Evolutionary conservation across 2,113 vertebrate genomes (phyloP).

Genomic region (Tor tambroides): DNA sequence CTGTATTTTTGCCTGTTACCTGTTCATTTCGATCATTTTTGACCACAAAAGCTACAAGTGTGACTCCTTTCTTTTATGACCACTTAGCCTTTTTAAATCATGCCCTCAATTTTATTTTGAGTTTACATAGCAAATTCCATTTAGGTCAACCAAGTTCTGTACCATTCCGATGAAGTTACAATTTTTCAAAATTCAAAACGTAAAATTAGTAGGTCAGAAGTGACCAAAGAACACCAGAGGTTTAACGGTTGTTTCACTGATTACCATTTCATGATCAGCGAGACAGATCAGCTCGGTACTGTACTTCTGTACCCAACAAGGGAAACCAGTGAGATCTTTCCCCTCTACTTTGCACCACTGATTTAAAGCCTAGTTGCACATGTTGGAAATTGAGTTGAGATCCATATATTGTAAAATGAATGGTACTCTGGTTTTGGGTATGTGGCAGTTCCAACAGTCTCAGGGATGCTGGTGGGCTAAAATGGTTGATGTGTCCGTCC

Average conservation of each 20-base stretch:
- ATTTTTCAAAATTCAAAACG: background rate
- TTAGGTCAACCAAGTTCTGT: background rate
- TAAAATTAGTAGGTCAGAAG: background rate
- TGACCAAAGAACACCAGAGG: background rate
- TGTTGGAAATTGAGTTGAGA: background rate
- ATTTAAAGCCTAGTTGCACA: background rate
- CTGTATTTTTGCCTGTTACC: no score
- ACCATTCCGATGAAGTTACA: background rate
- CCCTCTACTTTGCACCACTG: background rate
- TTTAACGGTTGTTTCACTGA: no score
- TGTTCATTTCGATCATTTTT: no score
- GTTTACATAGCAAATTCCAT: no score
- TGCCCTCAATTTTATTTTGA: no score
- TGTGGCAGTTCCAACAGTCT: constrained; percentile 27
- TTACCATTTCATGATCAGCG: background rate
- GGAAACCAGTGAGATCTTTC: background rate
- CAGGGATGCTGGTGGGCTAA: constrained; percentile 12
- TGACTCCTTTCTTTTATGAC: no score
- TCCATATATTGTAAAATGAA: constrained; percentile 1
- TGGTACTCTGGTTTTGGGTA: background rate
- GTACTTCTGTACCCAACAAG: background rate
- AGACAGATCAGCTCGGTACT: background rate
- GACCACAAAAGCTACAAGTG: no score
- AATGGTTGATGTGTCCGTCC: background rate
- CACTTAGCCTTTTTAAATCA: no score